A percentile compares a stretch with the other conserved stretches of the same genome.
Conservation (phyloP, 2,113 vertebrate genomes). For the Stercorarius parasiticus region DNA sequence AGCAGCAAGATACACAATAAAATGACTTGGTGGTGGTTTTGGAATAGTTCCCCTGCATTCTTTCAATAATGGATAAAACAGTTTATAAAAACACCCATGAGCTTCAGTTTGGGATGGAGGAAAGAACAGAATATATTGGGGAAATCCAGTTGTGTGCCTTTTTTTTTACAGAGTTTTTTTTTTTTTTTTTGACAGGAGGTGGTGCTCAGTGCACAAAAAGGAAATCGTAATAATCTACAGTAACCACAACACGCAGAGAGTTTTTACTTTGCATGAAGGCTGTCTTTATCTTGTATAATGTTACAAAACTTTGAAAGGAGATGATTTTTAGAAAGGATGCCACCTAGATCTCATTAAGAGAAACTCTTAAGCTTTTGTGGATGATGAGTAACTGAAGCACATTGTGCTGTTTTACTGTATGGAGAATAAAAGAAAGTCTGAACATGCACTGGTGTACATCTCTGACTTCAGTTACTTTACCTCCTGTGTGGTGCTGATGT, state of each 20-base stretch:
- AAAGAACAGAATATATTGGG: not conserved
- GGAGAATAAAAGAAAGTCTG: not conserved
- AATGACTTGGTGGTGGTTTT: not conserved
- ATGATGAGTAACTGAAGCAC: not conserved
- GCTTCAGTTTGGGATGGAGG: not conserved
- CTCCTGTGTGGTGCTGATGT: conserved; percentile 2
- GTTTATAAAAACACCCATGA: not conserved
- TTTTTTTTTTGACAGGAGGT: not conserved
- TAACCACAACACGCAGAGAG: not conserved
- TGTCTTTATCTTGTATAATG: not conserved
- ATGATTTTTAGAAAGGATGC: not conserved
- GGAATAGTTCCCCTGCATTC: not conserved
- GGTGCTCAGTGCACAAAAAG: not conserved
- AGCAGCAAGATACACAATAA: not conserved
- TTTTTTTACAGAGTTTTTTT: not conserved
- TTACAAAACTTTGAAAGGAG: not conserved
- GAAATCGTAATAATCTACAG: not conserved
- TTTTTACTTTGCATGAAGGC: not conserved
- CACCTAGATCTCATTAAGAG: not conserved
- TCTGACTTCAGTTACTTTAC: conserved; percentile 39
- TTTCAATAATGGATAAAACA: not conserved
- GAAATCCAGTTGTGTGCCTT: not conserved
- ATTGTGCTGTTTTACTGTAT: not conserved
- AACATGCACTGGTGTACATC: not conserved
- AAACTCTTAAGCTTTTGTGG: not conserved